Evolutionary conservation across 2,113 vertebrate species (phyloP).

Genomic region (Paramisgurnus dabryanus): DNA sequence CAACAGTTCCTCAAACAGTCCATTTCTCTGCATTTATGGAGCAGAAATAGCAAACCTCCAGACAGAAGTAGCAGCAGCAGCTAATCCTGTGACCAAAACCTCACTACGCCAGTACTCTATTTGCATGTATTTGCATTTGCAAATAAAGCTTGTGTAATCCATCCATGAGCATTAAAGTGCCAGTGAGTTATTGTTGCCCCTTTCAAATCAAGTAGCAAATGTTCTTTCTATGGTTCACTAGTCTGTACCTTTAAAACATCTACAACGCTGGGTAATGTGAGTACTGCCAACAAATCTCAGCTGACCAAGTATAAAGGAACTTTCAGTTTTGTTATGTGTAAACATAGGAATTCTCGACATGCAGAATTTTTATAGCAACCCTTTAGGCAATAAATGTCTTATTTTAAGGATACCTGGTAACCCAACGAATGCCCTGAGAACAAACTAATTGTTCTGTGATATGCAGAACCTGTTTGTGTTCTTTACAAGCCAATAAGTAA

Average conservation of each 20-base stretch:
- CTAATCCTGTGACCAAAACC: neutral
- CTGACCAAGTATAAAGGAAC: constrained; percentile 1
- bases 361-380: neutral
- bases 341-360: constrained; percentile 36
- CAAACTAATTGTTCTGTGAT: neutral
- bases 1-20: no score
- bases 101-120: neutral
- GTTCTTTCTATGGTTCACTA: neutral
- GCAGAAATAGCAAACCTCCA: neutral
- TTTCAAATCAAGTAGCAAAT: neutral
- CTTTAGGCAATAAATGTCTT: neutral
- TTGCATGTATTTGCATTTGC: constrained; percentile 6
- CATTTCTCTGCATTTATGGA: no score
- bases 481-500: constrained; percentile 2
- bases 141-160: constrained; percentile 12
- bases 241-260: neutral
- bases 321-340: constrained; percentile 28
- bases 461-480: constrained; percentile 9
- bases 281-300: constrained; percentile 17
- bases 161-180: neutral
- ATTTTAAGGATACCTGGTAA: neutral
- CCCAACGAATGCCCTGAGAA: neutral
- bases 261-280: neutral
- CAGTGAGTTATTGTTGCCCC: neutral
- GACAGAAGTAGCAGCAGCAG: neutral